These are phyloP conservation scores for Notocelia uddmanniana DNA, from an alignment of 2,888 invertebrate genomes.

Conservation along the genomic window DNA sequence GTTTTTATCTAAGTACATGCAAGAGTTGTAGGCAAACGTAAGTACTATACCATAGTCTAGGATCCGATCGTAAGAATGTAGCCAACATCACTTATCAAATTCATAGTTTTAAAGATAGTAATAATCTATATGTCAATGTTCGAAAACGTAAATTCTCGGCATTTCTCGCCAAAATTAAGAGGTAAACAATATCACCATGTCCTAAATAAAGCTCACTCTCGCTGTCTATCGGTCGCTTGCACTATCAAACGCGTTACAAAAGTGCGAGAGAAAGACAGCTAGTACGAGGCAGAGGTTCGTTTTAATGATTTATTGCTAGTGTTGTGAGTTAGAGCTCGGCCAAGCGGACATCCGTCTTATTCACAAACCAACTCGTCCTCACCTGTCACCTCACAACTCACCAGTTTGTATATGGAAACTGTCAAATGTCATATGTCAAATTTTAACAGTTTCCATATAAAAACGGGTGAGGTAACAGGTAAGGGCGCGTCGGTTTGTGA, in stretches of 20 bases:
- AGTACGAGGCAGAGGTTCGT: too few species aligned
- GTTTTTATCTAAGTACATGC: slow-evolving; percentile 31
- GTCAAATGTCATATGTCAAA: too few species aligned
- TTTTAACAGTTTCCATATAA: too few species aligned
- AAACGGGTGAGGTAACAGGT: too few species aligned
- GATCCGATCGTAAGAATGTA: not conserved
- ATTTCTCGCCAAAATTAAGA: not conserved
- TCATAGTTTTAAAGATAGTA: not conserved
- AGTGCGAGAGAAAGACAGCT: not conserved
- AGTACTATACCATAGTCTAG: not conserved
- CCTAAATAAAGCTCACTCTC: not conserved
- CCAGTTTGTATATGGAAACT: too few species aligned
- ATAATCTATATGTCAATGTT: not conserved
- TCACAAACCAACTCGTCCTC: too few species aligned
- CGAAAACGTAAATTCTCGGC: not conserved
- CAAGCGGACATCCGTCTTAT: too few species aligned
- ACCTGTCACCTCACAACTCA: too few species aligned
- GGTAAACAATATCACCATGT: not conserved
- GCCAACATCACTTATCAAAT: not conserved
- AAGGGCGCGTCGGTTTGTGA: too few species aligned
- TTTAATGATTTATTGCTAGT: too few species aligned
- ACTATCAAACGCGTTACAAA: not conserved
- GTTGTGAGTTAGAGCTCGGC: too few species aligned
- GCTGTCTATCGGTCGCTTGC: too few species aligned
- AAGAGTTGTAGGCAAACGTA: slow-evolving; percentile 35